These are phyloP conservation scores for Parotocinclus haroldoi DNA, from an alignment of 2,797 vertebrate genomes.

Conservation along the genomic window DNA sequence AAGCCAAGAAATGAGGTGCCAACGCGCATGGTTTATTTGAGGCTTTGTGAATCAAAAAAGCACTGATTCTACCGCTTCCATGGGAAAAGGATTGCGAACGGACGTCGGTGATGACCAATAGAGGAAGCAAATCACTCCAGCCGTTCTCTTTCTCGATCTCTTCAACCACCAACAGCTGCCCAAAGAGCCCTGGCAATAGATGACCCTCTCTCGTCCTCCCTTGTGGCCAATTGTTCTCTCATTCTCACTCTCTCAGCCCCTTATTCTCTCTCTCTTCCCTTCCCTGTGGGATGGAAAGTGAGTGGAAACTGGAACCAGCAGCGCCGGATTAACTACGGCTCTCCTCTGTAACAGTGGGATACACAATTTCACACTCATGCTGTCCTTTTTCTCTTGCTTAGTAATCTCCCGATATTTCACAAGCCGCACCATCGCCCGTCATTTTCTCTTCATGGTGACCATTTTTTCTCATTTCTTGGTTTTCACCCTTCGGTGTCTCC, in stretches of 20 bases:
- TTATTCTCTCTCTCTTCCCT: conserved; percentile 16
- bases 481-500: background rate
- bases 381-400: background rate
- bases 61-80: background rate
- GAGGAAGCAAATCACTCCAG: conserved; percentile 12
- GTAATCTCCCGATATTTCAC: background rate
- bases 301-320: conserved; percentile 44
- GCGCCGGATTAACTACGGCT: conserved; percentile 42
- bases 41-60: too few species aligned
- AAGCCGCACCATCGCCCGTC: background rate
- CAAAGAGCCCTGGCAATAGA: conserved; percentile 45
- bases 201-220: conserved; percentile 36
- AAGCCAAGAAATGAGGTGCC: too few species aligned
- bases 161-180: conserved; percentile 33
- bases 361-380: conserved; percentile 13
- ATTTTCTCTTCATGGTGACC: background rate
- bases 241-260: background rate
- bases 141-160: conserved; percentile 9
- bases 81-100: conserved; percentile 11
- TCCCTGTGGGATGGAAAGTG: conserved; percentile 39
- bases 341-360: conserved; percentile 33
- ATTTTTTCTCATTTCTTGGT: background rate
- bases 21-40: too few species aligned
- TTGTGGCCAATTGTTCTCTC: conserved; percentile 36
- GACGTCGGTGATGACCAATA: conserved; percentile 4